Evolutionary conservation across 2,797 vertebrate genomes (phyloP).

Genomic region (Toxotes lorentzi): DNA sequence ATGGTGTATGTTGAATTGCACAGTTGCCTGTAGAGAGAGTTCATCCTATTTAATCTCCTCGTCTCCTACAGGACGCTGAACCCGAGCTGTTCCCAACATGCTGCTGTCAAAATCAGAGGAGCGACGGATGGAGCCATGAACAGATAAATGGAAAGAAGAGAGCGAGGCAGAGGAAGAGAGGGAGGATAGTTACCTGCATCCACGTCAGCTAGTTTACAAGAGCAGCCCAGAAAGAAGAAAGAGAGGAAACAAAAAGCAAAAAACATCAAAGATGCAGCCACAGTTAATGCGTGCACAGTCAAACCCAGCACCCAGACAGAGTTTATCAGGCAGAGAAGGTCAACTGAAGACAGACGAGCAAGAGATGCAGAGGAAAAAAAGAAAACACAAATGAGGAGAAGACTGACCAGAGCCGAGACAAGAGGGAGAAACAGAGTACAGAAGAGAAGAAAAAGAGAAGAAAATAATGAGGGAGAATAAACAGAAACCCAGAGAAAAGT

Average conservation of each 20-base stretch:
- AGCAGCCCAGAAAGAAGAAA: slow-evolving; percentile 88
- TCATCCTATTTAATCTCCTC: too few relatives aligned
- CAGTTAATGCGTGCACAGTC: slow-evolving; percentile 60
- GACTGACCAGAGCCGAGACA: not conserved
- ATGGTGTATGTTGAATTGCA: too few relatives aligned
- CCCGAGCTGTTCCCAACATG: not conserved
- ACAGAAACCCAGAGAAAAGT: not conserved
- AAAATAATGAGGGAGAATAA: not conserved
- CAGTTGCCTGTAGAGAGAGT: too few relatives aligned
- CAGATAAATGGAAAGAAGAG: not conserved
- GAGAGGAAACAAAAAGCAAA: slow-evolving; percentile 54
- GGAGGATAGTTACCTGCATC: slow-evolving; percentile 95
- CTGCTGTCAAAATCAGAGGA: slow-evolving; percentile 1
- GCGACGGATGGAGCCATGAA: not conserved
- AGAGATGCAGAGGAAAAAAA: not conserved
- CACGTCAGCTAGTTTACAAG: slow-evolving; percentile 94
- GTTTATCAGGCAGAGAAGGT: not conserved
- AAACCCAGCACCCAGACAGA: slow-evolving; percentile 9
- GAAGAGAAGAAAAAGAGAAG: not conserved
- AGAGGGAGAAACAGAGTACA: too few relatives aligned
- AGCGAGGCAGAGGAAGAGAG: not conserved
- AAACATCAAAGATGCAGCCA: slow-evolving; percentile 52
- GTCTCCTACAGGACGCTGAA: not conserved
- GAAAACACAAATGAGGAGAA: not conserved
- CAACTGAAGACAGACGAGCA: not conserved